Base-by-base conservation (phyloP, 2,797 vertebrate genomes). In the Oreochromis mossambicus region DNA sequence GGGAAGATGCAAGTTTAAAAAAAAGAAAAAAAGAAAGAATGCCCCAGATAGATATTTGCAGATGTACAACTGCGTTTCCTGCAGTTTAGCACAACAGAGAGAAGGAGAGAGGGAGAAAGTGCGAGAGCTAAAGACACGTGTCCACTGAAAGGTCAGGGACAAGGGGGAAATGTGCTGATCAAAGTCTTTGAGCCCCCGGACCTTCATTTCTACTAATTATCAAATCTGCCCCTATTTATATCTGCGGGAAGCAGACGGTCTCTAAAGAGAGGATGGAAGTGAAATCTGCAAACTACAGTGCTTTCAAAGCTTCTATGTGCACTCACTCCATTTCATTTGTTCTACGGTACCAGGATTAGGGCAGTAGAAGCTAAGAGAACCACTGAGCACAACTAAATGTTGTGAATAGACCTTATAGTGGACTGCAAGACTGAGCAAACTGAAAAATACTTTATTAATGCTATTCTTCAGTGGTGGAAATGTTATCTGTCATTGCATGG, bases 151-250 rank as follows among this genome's bases (percentile, higher is more conserved):
- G 94, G 93, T 95, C 92, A 95, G 86, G 83, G 91, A 92, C 82
- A 87, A 87, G 84, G 89, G 88, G 84, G 77, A 89, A 89, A 91
- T 85, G 88, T 92, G 90, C 88, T 92, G 93, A 95, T 96, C 91
- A 93, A 95, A 94, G 90, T 92, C 87, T 90, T 86, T 83, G 84
- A 92, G 93, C 93, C 91, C 91, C 90, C 87, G 88, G 92, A 94
- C 94, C 92, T 95, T 95, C 88, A 93, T 93, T 95, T 95, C 92
- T 85, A 93, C 92, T 95, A 96, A 96, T 96, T 95, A 95, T 94
- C 92, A 95, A 96, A 96, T 95, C 91, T 92, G 86, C 77, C 84
- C 91, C 95, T 95, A 96, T 96, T 95, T 96, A 95, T 96, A 96
- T 95, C 94, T 92, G 91, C 84, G 84, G 92, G 92, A 96, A 96